Evolutionary conservation across 1,140 invertebrate species (phyloP).

Genomic region (Musca domestica): DNA sequence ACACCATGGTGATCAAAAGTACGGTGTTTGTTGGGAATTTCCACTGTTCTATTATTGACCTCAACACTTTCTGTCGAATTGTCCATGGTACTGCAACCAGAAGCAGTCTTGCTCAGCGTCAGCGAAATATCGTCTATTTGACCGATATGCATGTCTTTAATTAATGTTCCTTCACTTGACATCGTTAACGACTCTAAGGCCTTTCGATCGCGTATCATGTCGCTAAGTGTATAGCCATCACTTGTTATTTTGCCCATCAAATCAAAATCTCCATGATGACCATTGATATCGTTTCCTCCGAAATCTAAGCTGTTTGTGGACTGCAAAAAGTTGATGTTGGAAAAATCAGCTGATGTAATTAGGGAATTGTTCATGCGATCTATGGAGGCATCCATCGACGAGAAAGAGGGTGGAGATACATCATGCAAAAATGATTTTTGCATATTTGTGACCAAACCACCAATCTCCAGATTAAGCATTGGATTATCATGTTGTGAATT

Average conservation of each 20-base stretch:
- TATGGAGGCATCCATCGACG: constrained; percentile 41
- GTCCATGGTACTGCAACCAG: constrained; percentile 49
- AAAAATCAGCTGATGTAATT: constrained; percentile 51
- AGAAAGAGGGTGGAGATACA: constrained; percentile 49
- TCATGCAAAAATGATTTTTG: constrained; percentile 51
- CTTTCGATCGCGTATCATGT: constrained; percentile 49
- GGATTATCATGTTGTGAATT: constrained; percentile 11
- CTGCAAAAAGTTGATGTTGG: constrained; percentile 48
- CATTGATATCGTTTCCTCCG: constrained; percentile 13
- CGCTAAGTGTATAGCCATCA: constrained; percentile 40
- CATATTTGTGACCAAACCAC: constrained; percentile 48
- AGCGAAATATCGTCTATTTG: constrained; percentile 51
- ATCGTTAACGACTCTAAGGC: constrained; percentile 44
- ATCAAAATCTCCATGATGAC: constrained; percentile 25
- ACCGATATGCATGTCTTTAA: constrained; percentile 49
- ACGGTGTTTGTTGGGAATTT: neutral
- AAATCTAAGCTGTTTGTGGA: constrained; percentile 40
- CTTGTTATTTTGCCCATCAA: constrained; percentile 26
- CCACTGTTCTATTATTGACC: constrained; percentile 4
- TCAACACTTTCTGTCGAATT: constrained; percentile 49
- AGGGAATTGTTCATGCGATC: constrained; percentile 50
- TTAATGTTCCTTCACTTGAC: constrained; percentile 48
- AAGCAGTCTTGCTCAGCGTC: constrained; percentile 43
- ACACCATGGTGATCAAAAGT: neutral
- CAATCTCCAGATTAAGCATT: constrained; percentile 46